Percentiles rank a stretch among this genome's conserved stretches.
Conservation (phyloP, 2,113 vertebrate species). For the Scytalopus superciliaris region DNA sequence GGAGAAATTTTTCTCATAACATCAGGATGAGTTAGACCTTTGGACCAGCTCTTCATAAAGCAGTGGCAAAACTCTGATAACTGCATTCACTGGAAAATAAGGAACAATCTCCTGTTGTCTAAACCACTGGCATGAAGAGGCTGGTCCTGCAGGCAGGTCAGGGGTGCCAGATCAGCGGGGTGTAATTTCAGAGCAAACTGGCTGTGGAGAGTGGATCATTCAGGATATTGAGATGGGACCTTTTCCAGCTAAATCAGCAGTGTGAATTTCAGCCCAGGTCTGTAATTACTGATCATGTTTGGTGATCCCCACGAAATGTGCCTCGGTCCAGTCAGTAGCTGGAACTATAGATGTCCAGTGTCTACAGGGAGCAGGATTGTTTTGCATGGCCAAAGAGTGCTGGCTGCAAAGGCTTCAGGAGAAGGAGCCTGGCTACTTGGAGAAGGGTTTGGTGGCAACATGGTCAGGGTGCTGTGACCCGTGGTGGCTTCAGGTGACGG, state of each 20-base stretch:
- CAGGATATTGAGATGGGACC: constrained; percentile 2
- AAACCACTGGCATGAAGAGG: neutral
- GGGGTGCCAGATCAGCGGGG: neutral
- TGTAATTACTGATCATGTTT: neutral
- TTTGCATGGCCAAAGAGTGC: neutral
- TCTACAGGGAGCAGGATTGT: neutral
- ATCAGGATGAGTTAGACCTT: neutral
- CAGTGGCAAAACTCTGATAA: neutral
- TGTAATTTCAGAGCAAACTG: neutral
- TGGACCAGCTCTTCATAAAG: neutral
- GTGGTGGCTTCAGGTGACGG: neutral
- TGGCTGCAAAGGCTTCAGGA: neutral
- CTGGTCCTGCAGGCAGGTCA: neutral
- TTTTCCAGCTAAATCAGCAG: neutral
- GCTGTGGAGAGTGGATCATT: neutral
- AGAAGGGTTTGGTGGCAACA: neutral
- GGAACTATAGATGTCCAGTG: neutral
- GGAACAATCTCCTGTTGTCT: neutral
- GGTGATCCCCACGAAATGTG: neutral
- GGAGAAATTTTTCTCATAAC: neutral
- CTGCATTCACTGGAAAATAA: neutral
- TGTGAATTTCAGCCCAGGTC: neutral
- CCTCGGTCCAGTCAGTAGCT: neutral
- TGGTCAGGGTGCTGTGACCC: neutral
- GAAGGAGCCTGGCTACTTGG: neutral